These are phyloP conservation scores for Alloplasta piceator DNA, from an alignment of 2,888 invertebrate species.

Conservation along the genomic window DNA sequence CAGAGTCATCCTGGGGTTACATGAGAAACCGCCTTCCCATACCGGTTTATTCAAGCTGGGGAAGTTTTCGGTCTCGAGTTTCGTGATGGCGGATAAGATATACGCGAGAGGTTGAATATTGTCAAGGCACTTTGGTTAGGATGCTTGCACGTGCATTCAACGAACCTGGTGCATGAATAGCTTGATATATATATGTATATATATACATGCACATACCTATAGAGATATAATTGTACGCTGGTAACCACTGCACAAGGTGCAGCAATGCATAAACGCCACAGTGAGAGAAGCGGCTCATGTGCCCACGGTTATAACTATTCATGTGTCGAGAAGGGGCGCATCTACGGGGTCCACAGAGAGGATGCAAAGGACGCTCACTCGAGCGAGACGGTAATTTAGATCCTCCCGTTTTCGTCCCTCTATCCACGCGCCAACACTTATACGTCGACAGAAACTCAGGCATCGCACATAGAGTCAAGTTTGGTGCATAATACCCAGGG, in stretches of 20 bases:
- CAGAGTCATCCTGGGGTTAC: too few relatives aligned
- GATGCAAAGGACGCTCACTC: conserved; percentile 53
- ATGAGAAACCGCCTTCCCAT: too few relatives aligned
- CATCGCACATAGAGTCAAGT: conserved; percentile 11
- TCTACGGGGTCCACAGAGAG: conserved; percentile 38
- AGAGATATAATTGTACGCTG: background rate
- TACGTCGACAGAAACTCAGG: conserved; percentile 17
- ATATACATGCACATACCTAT: background rate
- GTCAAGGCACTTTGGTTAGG: conserved; percentile 48
- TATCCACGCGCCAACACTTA: conserved; percentile 28
- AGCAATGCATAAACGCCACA: conserved; percentile 42
- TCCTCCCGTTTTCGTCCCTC: conserved; percentile 25
- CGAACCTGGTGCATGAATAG: conserved; percentile 15
- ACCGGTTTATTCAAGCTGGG: background rate
- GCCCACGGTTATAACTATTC: conserved; percentile 57
- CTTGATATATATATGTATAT: background rate
- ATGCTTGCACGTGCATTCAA: conserved; percentile 53
- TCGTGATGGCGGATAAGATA: conserved; percentile 49
- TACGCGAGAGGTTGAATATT: conserved; percentile 53
- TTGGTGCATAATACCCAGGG: conserved; percentile 33
- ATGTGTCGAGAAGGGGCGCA: conserved; percentile 52
- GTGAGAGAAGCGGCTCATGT: background rate
- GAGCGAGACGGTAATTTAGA: conserved; percentile 53
- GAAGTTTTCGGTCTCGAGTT: conserved; percentile 57
- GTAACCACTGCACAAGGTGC: conserved; percentile 37